Evolutionary conservation across 2,113 vertebrate genomes (phyloP), one percentile per base, ranked within the genome.

Genomic region (Pristiophorus japonicus): DNA sequence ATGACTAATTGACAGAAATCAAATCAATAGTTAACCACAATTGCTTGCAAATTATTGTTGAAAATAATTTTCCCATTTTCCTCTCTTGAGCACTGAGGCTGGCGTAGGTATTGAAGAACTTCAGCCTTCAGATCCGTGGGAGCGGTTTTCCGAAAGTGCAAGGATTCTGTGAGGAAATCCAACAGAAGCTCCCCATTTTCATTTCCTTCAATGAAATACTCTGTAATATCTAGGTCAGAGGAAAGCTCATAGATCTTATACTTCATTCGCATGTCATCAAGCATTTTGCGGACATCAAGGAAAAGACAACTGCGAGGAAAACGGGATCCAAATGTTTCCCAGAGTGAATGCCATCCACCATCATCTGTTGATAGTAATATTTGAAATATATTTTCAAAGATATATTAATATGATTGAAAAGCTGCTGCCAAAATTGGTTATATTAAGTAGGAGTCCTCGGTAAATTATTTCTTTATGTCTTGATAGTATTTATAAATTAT

Each of bases 91-190:
- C 98, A 99, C 95, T 97, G 98, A 27, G 98, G 97, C 8, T 98
- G 97, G 66, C 97, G 98, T 0, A 99, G 97, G 8, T 98, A 96
- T 96, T 98, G 97, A 73, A 98, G n/a, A 62, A 99, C 96, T 67
- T 98, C 97, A 3, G 5, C 96, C 96, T 96, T 38, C 62, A 93
- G n/a, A 92, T 98, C 97, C 22, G 98, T 97, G 59, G 98, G 38
- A 18, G 38, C 78, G 20, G 3, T 81, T 81, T 81, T 81, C 38
- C 78, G 42, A 16, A 81, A 81, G 42, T 81, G n/a, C 4, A 81
- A 14, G 42, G 20, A 98, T 2, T 99, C 97, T 0, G 98, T 99
- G 96, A 99, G 97, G 96, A 99, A 99, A 96, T 99, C 99, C 94
- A 98, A 97, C 96, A 99, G 96, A 47, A 99, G 96, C 59, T 99